phyloP scores from a whole-genome alignment of 1,140 invertebrate species.

The Phenacoccus solenopsis region DNA sequence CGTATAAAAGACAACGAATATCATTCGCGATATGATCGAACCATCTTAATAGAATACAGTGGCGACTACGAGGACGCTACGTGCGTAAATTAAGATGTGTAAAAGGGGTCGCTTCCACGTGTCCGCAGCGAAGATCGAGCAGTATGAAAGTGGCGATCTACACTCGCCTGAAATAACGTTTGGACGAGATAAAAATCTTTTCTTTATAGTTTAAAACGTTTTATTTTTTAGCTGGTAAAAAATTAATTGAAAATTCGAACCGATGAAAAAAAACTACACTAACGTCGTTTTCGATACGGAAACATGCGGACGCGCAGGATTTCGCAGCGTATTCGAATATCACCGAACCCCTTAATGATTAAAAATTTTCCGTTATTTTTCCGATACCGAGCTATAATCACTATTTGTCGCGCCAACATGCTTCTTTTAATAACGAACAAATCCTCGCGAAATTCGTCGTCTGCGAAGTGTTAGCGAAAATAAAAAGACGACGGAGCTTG shows the following conservation, averaged over 20 bases:
- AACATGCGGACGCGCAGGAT: background rate
- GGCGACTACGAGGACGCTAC: background rate
- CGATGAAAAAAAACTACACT: background rate
- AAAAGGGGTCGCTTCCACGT: background rate
- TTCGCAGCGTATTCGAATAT: background rate
- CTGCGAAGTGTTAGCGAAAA: background rate
- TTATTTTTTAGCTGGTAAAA: background rate
- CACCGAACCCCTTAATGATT: background rate
- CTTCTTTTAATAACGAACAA: background rate
- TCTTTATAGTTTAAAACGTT: background rate
- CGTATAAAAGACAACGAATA: background rate
- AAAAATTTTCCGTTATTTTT: background rate
- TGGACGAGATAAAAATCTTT: background rate
- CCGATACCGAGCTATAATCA: background rate
- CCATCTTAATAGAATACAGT: background rate
- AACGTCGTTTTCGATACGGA: background rate
- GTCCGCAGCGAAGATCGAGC: background rate
- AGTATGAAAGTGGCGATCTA: background rate
- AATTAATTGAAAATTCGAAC: background rate
- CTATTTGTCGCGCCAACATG: constrained; percentile 1
- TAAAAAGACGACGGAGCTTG: background rate
- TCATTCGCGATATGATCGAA: background rate
- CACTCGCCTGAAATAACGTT: background rate
- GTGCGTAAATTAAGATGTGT: background rate
- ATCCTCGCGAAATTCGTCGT: background rate